phyloP scores from a whole-genome alignment of 2,113 vertebrate genomes.

The Hippopotamus amphibius region DNA sequence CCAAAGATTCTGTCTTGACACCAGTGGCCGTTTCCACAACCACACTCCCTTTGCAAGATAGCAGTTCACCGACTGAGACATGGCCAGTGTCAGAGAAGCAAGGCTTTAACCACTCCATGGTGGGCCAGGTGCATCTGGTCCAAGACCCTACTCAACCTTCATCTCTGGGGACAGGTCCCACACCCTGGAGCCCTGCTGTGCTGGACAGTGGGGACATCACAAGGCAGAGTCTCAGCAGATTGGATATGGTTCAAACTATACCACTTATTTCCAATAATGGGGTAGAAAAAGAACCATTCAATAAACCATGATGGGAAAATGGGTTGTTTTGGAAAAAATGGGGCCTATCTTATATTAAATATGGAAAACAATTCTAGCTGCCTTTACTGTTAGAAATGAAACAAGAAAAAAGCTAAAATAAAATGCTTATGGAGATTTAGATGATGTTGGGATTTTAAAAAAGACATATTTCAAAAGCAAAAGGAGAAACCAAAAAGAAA shows the following conservation, averaged over 20 bases:
- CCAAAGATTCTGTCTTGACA: background rate
- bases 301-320: background rate
- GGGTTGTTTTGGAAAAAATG: background rate
- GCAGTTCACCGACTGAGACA: background rate
- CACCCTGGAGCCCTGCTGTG: fast-evolving
- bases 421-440: background rate
- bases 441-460: background rate
- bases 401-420: background rate
- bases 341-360: background rate
- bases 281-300: background rate
- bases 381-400: background rate
- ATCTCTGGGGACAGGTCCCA: background rate
- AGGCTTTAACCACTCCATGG: background rate
- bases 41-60: background rate
- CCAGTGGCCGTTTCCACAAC: background rate
- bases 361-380: background rate
- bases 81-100: background rate
- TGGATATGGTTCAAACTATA: background rate
- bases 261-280: background rate
- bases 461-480: background rate
- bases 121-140: background rate
- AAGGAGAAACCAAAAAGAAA: background rate
- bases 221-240: background rate
- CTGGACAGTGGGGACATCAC: background rate
- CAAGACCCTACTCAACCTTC: background rate